Base-by-base conservation (phyloP, 1,140 invertebrate species). In the Anastrepha obliqua region DNA sequence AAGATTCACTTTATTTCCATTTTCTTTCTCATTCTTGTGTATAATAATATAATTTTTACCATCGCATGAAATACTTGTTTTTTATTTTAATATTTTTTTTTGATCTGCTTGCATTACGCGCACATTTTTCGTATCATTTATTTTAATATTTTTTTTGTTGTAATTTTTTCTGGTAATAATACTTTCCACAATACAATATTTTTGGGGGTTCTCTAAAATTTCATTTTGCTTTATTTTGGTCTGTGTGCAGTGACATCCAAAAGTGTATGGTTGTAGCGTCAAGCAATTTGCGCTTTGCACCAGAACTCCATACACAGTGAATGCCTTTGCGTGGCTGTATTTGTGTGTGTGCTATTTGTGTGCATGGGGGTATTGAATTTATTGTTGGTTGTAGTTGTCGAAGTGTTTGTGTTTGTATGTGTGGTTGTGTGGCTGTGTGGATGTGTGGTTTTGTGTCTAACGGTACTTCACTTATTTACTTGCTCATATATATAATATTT, bases 21-120 rank as follows among this genome's bases (percentile, higher is more conserved):
- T 88, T 88, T 88, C 85, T 78, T 74, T 86, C 92, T 91, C 89
- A 91, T 91, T 91, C 91, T 89, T 90, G 64, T 92, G 91, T 92
- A 91, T 92, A 91, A 91, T 92, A 91, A 92, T 92, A 92, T 89
- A 88, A 86, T 91, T 92, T 91, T 92, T 92, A 89, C 58, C 87
- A 91, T 90, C 89, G 89, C 90, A 89, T 89, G 90, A 90, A 89
- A 65, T 88, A 89, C 89, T 89, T 87, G 86, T 88, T 87, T 89
- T 17, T 86, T 42, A 89, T 74, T 88, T 88, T 90, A 81, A 65
- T 81, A 85, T 81, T 81, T 81, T 74, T 74, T 81, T 81, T 81
- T 81, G 74, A 81, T 29, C 51, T 81, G 74, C 65, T 88, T 85
- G 60, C 87, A 86, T 74, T 85, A 70, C 55, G 65, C 85, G 44